A percentile compares a stretch with the other conserved stretches of the same genome.
Conservation (phyloP, 2,888 invertebrate species). For the Heliconius erato region DNA sequence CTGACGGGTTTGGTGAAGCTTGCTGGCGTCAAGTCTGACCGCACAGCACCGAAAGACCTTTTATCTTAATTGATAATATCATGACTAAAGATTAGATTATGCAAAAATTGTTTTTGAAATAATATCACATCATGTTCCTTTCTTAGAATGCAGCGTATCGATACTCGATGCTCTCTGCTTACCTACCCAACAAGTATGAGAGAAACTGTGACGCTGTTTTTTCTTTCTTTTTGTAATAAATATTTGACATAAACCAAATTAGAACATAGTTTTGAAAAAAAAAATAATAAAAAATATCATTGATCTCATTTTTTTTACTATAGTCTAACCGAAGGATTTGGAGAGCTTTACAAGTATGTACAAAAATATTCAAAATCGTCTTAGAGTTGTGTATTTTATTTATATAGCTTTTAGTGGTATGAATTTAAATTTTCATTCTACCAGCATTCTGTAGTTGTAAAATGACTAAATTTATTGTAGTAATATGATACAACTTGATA, state of each 20-base stretch:
- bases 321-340: slow-evolving; percentile 91
- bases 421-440: slow-evolving; percentile 14
- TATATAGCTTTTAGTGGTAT: slow-evolving; percentile 43
- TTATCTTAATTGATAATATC: slow-evolving; percentile 23
- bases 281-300: not conserved
- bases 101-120: not conserved
- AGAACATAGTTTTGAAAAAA: not conserved
- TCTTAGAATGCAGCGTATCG: not conserved
- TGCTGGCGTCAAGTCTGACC: slow-evolving; percentile 41
- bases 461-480: slow-evolving; percentile 24
- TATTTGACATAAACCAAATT: not conserved
- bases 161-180: not conserved
- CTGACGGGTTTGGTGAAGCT: slow-evolving; percentile 40
- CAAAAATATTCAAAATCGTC: slow-evolving; percentile 61
- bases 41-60: slow-evolving; percentile 31
- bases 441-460: slow-evolving; percentile 13
- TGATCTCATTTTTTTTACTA: slow-evolving; percentile 55
- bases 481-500: slow-evolving; percentile 19
- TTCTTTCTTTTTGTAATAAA: not conserved
- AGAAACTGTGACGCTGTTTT: not conserved
- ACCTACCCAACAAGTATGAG: not conserved
- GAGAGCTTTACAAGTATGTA: slow-evolving; percentile 92
- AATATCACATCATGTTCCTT: not conserved
- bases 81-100: not conserved
- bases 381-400: slow-evolving; percentile 35